A percentile compares a stretch with the other conserved stretches of the same genome.
Conservation (phyloP, 2,888 invertebrate species). For the Eretmocerus hayati region DNA sequence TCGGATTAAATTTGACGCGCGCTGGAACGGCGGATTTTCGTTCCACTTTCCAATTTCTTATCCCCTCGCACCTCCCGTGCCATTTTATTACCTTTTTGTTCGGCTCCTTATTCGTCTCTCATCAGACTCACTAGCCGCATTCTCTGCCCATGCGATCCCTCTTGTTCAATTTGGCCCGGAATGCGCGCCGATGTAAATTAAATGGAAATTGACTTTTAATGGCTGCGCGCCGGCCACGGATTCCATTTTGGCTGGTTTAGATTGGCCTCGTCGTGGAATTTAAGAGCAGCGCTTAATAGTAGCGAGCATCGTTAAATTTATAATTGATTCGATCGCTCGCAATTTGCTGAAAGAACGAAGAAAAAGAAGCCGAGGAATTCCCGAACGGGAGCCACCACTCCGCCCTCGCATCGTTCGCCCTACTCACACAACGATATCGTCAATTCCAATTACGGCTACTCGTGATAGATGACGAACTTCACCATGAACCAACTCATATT, state of each 20-base stretch:
- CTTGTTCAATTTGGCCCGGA: constrained; percentile 17
- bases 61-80: constrained; percentile 5
- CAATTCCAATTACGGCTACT: too few relatives aligned
- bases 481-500: too few relatives aligned
- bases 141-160: constrained; percentile 5
- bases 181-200: constrained; percentile 10
- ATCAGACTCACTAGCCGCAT: neutral
- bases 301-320: too few relatives aligned
- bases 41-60: constrained; percentile 8
- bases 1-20: neutral
- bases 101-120: constrained; percentile 5
- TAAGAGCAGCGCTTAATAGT: too few relatives aligned
- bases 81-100: constrained; percentile 8
- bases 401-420: too few relatives aligned
- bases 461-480: too few relatives aligned
- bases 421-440: too few relatives aligned
- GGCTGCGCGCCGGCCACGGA: neutral
- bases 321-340: neutral
- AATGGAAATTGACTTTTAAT: constrained; percentile 20
- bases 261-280: too few relatives aligned
- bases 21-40: constrained; percentile 10
- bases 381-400: neutral
- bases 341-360: neutral
- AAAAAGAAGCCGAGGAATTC: neutral
- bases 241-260: neutral